Evolutionary conservation across 2,113 vertebrate genomes (phyloP), one percentile per base, ranked within the genome.

Genomic region (Saguinus midas): DNA sequence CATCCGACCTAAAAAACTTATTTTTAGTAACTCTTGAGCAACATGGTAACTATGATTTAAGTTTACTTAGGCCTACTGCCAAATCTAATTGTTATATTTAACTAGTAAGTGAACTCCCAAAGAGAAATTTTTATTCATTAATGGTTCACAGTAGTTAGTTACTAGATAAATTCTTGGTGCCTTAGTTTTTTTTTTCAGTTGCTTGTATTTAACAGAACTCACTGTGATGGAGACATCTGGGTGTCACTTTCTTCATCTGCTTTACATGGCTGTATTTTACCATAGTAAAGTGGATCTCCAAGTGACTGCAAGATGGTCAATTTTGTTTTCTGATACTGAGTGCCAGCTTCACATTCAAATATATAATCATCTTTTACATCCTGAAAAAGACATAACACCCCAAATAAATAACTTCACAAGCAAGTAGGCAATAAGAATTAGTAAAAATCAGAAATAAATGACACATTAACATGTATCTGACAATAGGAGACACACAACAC

Each of bases 221-320:
- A 99, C 99, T 99, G 99, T 55, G 99, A 99, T 88, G 99, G 99
- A 98, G 99, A 99, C 97, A 99, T 97, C 5, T 99, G 99, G 84
- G 96, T 98, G 89, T 99, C 99, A 87, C 96, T 98, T 91, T 98
- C 99, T 80, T 99, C 99, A 78, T 99, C 99, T 68, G 99, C 99
- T 96, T 99, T 99, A 98, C 99, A 98, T 75, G 99, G 99, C 98
- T 99, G 99, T 97, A 99, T 99, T 98, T 99, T 99, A 95, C 99
- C 99, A 72, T 99, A 99, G 86, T 99, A 99, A 95, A 99, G 98
- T 1, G 99, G 99, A 98, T 99, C 99, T 68, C 99, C 99, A 98
- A 99, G 98, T 16, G 99, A 99, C 98, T 99, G 99, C 98, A 99
- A 99, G 98, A 99, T 99, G 29, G 99, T 99, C 96, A 99, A 98